Base-by-base conservation (phyloP, 2,113 vertebrate species). In the Calonectris borealis region DNA sequence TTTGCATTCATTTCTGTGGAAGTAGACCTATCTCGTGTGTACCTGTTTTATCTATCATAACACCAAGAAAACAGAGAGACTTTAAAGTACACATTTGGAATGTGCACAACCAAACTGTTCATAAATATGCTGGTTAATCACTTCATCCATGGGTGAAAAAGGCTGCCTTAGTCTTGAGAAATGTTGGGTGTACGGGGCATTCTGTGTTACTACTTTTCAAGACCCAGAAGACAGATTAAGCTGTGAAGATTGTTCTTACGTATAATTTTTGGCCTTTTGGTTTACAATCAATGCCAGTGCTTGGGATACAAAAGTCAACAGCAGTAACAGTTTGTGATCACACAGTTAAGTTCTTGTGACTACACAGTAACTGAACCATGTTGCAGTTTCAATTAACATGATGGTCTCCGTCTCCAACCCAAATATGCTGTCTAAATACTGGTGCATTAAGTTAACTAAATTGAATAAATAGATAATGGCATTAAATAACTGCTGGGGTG, bases 61-160 rank as follows among this genome's bases (percentile, higher is more conserved):
- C 61, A 55, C 73, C 52, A 82, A 64, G 85, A 93, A 94, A 94
- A 89, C 79, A 93, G 69, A 85, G 48, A 76, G 48, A 31, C 57
- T 95, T 95, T 96, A 89, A 97, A 96, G 68, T 42, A 83, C 58
- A 34, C 29, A 62, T 87, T 93, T 87, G 61, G 64, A 94, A 91
- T 81, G 44, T 34, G 16, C 26, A 75, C 64, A 84, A 19, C 36
- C 27, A 51, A 93, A 78, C 26, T 87, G 34, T 60, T 70, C 62
- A 29, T 82, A 93, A 94, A 92, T 79, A 83, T 2, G 4, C 32
- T 12, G 0, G 21, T 75, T 93, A 92, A 94, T 90, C 72, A 24
- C 46, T 93, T 86, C 36, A 13, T 42, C 72, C 84, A 49, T 7
- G 26, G 52, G 24, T 80, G 38, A 40, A 72, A 88, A 83, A 68